phyloP scores from a whole-genome alignment of 2,797 vertebrate species.

The Scarus forsteni region DNA sequence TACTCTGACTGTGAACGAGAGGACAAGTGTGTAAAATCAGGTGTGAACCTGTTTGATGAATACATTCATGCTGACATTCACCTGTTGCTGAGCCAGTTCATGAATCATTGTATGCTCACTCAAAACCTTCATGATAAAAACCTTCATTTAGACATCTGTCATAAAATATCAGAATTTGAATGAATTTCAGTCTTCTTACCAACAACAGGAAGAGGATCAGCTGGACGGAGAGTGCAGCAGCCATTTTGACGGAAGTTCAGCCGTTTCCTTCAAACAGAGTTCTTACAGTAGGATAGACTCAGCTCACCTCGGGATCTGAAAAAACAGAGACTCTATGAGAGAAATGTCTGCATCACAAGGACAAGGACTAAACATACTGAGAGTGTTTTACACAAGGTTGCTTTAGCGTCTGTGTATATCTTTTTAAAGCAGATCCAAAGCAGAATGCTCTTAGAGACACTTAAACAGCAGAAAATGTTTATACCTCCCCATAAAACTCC shows the following conservation, averaged over 20 bases:
- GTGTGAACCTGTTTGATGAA: conserved; percentile 15
- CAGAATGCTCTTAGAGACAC: neutral
- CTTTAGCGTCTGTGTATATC: too few relatives aligned
- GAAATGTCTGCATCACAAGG: neutral
- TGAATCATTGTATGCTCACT: neutral
- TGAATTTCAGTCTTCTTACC: conserved; percentile 41
- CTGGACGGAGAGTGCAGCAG: conserved; percentile 13
- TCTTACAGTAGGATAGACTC: neutral
- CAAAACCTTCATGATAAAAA: too few relatives aligned
- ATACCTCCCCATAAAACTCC: neutral
- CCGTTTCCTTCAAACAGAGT: conserved; percentile 18
- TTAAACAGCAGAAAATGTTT: conserved; percentile 1
- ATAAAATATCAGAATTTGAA: neutral
- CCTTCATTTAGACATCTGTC: too few relatives aligned
- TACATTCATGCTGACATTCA: conserved; percentile 41
- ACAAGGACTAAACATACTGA: neutral
- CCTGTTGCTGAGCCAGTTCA: conserved; percentile 23
- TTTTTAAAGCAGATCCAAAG: neutral
- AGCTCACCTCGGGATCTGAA: conserved; percentile 65
- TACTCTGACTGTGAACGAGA: conserved; percentile 1
- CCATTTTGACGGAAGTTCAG: conserved; percentile 49
- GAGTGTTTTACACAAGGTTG: too few relatives aligned
- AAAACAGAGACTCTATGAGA: conserved; percentile 17
- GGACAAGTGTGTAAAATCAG: conserved; percentile 14
- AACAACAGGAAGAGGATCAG: conserved; percentile 41